A percentile compares a stretch with the other conserved stretches of the same genome.
Conservation (phyloP, 2,113 vertebrate species). For the cattle (Bos taurus) region DNA sequence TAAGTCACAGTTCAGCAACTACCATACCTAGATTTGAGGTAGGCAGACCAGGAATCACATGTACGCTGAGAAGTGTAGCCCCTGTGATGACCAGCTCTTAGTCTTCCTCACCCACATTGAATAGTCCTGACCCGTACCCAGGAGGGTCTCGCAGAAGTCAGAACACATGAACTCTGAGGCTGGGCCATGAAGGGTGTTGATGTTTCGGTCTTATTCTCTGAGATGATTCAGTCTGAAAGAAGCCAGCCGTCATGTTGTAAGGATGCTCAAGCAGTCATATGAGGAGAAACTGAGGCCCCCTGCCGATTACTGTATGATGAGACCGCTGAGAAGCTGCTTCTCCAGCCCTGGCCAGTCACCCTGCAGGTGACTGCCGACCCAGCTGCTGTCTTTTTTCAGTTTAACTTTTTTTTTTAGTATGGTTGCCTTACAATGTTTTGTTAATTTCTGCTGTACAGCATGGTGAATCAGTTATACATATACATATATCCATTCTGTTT, state of each 20-base stretch:
- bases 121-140: background rate
- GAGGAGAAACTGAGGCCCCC: background rate
- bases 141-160: background rate
- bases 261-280: background rate
- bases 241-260: background rate
- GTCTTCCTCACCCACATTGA: background rate
- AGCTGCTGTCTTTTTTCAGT: background rate
- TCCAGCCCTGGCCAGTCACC: background rate
- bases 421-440: background rate
- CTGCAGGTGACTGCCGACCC: background rate
- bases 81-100: rapidly evolving
- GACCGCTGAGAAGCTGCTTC: background rate
- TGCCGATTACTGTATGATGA: rapidly evolving
- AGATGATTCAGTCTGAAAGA: background rate
- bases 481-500: background rate
- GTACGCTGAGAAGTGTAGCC: background rate
- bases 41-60: background rate
- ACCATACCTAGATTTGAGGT: background rate
- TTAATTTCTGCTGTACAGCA: background rate
- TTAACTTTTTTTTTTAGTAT: background rate
- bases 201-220: background rate
- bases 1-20: background rate
- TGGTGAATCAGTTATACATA: background rate
- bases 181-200: background rate
- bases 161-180: background rate